Evolutionary conservation across 2,888 invertebrate species (phyloP).

Genomic region (Adela reaumurella): DNA sequence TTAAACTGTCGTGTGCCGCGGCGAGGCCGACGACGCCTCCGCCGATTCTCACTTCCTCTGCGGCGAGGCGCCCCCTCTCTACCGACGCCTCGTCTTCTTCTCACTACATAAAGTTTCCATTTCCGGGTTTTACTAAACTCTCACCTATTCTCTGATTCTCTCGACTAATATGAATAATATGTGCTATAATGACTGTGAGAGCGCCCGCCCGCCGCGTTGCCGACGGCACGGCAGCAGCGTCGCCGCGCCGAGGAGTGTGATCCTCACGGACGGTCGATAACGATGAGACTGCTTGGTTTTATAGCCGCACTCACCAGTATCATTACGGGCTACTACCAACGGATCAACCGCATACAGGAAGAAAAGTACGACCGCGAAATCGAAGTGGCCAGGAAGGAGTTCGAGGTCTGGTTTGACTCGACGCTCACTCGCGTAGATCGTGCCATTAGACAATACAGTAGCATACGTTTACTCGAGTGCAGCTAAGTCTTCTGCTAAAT

Average conservation of each 20-base stretch:
- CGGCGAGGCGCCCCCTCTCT: conserved; percentile 1
- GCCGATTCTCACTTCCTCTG: conserved; percentile 16
- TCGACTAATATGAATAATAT: neutral
- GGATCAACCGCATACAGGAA: conserved; percentile 79
- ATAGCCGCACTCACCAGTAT: conserved; percentile 66
- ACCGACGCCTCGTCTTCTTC: conserved; percentile 14
- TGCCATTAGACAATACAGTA: neutral
- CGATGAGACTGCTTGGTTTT: conserved; percentile 35
- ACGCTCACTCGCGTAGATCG: conserved; percentile 21
- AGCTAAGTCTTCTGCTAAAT: neutral
- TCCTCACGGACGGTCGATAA: neutral
- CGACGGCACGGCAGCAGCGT: neutral
- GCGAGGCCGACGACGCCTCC: conserved; percentile 27
- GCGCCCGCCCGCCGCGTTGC: neutral
- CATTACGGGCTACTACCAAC: conserved; percentile 76
- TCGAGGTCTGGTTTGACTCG: conserved; percentile 73
- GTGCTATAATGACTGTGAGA: neutral
- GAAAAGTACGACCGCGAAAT: conserved; percentile 98
- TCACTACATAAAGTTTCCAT: neutral
- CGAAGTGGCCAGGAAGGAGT: conserved; percentile 92
- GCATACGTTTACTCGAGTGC: neutral
- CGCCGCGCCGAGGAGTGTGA: neutral
- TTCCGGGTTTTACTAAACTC: neutral
- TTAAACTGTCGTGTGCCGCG: conserved; percentile 24
- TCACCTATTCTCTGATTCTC: neutral